Conservation (phyloP, 2,888 invertebrate species). For the Venusia cambrica region DNA sequence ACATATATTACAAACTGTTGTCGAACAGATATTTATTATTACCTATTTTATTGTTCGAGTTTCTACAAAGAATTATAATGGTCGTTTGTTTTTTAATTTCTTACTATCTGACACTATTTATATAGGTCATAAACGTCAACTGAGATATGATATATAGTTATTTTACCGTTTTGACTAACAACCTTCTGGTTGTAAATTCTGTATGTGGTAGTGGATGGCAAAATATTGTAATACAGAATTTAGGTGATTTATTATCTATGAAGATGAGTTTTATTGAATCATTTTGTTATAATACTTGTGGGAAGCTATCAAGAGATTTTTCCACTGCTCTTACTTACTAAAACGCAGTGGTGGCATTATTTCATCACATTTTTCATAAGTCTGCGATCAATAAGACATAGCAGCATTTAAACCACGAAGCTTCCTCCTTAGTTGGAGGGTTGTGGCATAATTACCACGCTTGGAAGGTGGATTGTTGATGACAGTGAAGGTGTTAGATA, state of each 20-base stretch:
- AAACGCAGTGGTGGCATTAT: too few relatives aligned
- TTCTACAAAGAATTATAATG: conserved; percentile 26
- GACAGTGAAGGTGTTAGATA: too few relatives aligned
- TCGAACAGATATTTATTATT: conserved; percentile 39
- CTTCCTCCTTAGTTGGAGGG: too few relatives aligned
- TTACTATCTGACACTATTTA: conserved; percentile 21
- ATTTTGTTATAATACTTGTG: background rate
- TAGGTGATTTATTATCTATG: conserved; percentile 8
- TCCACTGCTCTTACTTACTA: too few relatives aligned
- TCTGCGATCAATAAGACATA: too few relatives aligned
- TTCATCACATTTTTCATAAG: too few relatives aligned
- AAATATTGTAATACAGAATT: conserved; percentile 28
- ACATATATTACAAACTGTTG: conserved; percentile 37
- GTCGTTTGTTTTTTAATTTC: conserved; percentile 31
- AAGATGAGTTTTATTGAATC: conserved; percentile 4
- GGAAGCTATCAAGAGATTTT: background rate
- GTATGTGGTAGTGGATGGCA: conserved; percentile 28
- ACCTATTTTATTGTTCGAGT: conserved; percentile 37
- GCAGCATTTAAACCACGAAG: too few relatives aligned
- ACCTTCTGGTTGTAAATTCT: conserved; percentile 24
- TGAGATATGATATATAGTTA: conserved; percentile 29
- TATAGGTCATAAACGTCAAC: conserved; percentile 28
- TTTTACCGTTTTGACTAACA: conserved; percentile 28
- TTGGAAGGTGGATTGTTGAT: too few relatives aligned
- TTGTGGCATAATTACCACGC: too few relatives aligned